Evolutionary conservation across 2,113 vertebrate species (phyloP).

Genomic region (Datnioides undecimradiatus): DNA sequence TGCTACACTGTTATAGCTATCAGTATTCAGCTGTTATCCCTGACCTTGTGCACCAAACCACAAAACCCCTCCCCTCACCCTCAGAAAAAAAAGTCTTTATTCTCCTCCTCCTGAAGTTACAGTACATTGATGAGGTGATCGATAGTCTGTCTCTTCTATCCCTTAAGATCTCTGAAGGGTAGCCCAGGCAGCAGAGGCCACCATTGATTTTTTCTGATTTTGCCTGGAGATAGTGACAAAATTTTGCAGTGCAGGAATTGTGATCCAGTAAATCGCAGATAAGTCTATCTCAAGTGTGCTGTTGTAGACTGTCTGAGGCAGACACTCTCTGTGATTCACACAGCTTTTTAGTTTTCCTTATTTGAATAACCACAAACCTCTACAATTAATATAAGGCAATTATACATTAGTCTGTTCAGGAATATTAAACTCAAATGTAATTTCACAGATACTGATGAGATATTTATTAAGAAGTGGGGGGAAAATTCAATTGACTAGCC

Average conservation of each 20-base stretch:
- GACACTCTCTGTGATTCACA: constrained; percentile 23
- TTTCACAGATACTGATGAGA: neutral
- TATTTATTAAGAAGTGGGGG: neutral
- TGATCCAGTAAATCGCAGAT: constrained; percentile 61
- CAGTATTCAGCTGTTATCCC: constrained; percentile 65
- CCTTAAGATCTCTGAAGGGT: constrained; percentile 71
- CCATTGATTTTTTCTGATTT: constrained; percentile 74
- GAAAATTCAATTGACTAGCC: constrained; percentile 8
- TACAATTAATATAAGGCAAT: neutral
- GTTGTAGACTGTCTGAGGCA: constrained; percentile 18
- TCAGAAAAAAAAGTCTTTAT: constrained; percentile 70
- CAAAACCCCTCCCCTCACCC: constrained; percentile 55
- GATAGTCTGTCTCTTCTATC: constrained; percentile 73
- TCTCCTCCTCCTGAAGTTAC: constrained; percentile 73
- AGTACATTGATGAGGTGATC: constrained; percentile 77
- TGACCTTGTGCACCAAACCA: constrained; percentile 74
- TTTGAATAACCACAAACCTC: constrained; percentile 8
- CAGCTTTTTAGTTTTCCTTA: neutral
- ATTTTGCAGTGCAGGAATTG: constrained; percentile 47
- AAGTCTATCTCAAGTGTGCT: constrained; percentile 47
- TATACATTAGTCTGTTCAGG: neutral
- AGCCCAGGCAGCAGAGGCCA: constrained; percentile 66
- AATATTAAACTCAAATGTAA: neutral
- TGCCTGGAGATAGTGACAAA: constrained; percentile 60
- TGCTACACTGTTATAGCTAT: constrained; percentile 47